A percentile compares a stretch with the other conserved stretches of the same genome.
Evolutionary conservation across 2,113 vertebrate species (phyloP).

Genomic region (Colaptes auratus): DNA sequence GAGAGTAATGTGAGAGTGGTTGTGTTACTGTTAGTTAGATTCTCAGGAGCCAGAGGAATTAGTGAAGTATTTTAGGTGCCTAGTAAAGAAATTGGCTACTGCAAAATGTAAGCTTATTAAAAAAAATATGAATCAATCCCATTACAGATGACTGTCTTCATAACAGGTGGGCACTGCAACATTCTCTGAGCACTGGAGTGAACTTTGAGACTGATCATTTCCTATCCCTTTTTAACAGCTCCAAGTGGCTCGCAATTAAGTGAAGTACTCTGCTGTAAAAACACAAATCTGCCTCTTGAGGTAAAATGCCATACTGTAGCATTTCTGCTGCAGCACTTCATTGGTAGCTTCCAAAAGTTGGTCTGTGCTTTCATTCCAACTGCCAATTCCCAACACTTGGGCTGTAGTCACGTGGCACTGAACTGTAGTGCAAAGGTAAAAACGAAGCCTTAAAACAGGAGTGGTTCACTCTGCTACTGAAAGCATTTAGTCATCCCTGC

Average conservation of each 20-base stretch:
- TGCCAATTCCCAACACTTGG: conserved; percentile 6
- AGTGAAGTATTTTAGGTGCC: not conserved
- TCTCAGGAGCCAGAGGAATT: not conserved
- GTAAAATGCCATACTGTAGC: not conserved
- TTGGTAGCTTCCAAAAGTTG: not conserved
- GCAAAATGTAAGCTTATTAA: not conserved
- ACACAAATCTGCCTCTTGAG: not conserved
- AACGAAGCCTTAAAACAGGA: conserved; percentile 42
- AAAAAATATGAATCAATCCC: not conserved
- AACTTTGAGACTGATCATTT: not conserved
- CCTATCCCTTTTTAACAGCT: not conserved
- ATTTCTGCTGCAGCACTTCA: not conserved
- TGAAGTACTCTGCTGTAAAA: not conserved
- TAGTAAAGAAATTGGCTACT: not conserved
- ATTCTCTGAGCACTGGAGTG: not conserved
- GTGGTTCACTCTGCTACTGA: not conserved
- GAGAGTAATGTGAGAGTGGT: not conserved
- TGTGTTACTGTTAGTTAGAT: not conserved
- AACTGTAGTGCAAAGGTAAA: conserved; percentile 2
- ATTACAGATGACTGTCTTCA: not conserved
- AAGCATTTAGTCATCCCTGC: conserved; percentile 42
- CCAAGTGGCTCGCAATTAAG: not conserved
- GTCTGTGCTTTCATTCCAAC: not conserved
- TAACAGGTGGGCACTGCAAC: not conserved
- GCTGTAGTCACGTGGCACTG: conserved; percentile 1